Evolutionary conservation across 2,797 vertebrate genomes (phyloP).

Genomic region (Coreius guichenoti): DNA sequence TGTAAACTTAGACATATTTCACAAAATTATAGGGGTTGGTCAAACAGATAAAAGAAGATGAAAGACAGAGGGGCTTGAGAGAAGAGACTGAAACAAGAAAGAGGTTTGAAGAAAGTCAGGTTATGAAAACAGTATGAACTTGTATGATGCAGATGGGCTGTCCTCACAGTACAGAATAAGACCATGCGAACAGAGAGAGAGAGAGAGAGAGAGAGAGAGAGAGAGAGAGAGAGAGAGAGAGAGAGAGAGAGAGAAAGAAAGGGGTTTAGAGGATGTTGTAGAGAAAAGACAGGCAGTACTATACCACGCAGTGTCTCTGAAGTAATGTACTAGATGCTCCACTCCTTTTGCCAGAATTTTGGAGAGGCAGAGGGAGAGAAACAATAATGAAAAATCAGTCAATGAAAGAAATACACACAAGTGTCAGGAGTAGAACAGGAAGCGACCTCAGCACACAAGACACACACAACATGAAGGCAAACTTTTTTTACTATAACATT

Average conservation of each 20-base stretch:
- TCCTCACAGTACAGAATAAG: neutral
- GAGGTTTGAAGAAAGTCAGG: neutral
- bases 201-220: no score
- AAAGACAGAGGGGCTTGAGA: neutral
- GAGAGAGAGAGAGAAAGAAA: neutral
- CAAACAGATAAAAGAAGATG: constrained; percentile 38
- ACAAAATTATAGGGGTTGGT: neutral
- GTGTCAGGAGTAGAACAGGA: neutral
- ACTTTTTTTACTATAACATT: neutral
- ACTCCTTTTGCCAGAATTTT: constrained; percentile 90
- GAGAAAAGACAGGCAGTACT: constrained; percentile 86
- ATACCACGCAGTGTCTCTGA: constrained; percentile 98
- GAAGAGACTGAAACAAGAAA: neutral
- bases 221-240: no score
- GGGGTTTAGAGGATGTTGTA: constrained; percentile 30
- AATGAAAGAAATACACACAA: constrained; percentile 20
- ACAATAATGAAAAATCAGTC: constrained; percentile 67
- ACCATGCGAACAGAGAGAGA: constrained; percentile 6
- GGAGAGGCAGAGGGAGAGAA: constrained; percentile 83
- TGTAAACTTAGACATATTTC: neutral
- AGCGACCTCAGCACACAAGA: neutral
- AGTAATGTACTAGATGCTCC: constrained; percentile 97
- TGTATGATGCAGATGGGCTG: neutral
- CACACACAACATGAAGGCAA: constrained; percentile 28
- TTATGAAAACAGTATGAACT: neutral